Evolutionary conservation across 2,113 vertebrate species (phyloP).

Genomic region (Scomber japonicus): DNA sequence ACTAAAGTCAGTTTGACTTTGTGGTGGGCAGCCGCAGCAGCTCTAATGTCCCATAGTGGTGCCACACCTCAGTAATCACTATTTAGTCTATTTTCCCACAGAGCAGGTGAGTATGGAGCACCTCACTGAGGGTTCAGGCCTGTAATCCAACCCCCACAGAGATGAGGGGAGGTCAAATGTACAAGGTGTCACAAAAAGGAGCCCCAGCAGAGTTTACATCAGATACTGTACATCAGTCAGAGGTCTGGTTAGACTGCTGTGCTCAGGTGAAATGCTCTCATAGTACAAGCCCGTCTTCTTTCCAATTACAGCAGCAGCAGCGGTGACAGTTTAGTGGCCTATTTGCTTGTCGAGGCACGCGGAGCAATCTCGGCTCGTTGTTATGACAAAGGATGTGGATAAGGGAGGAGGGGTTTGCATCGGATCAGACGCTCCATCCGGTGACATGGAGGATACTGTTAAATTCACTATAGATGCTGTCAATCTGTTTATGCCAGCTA

Average conservation of each 20-base stretch:
- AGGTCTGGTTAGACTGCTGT: conserved; percentile 44
- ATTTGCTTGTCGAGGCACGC: conserved; percentile 67
- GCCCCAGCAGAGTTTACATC: conserved; percentile 40
- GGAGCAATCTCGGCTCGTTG: conserved; percentile 26
- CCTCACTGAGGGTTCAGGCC: conserved; percentile 22
- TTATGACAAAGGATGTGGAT: conserved; percentile 34
- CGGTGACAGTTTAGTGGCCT: conserved; percentile 53
- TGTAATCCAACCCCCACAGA: not conserved
- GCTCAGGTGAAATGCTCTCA: conserved; percentile 49
- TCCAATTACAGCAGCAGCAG: conserved; percentile 62
- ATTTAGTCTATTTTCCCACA: conserved; percentile 5
- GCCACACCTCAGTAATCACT: conserved; percentile 43
- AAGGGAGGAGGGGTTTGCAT: conserved; percentile 15
- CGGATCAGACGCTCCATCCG: conserved; percentile 34
- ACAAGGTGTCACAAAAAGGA: conserved; percentile 10
- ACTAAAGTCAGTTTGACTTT: no score
- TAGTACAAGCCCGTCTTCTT: conserved; percentile 49
- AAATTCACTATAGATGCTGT: conserved; percentile 24
- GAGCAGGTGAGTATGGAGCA: conserved; percentile 28
- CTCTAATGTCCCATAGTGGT: conserved; percentile 27
- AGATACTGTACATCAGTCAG: conserved; percentile 30
- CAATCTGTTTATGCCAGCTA: conserved; percentile 24
- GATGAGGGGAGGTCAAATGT: conserved; percentile 12
- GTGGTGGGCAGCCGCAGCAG: no score
- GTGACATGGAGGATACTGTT: not conserved